These are phyloP conservation scores for Batillaria attramentaria DNA, from an alignment of 1,140 invertebrate species.

Conservation along the genomic window DNA sequence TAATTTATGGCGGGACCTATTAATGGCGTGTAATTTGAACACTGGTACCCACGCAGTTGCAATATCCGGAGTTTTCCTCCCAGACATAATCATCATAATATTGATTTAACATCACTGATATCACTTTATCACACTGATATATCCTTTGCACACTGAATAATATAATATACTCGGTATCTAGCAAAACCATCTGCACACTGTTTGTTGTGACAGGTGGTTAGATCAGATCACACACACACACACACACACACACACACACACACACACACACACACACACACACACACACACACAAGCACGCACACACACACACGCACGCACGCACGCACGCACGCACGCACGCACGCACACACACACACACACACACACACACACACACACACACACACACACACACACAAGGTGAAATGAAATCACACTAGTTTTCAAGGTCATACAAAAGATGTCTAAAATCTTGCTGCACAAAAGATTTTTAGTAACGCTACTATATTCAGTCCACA, in stretches of 20 bases:
- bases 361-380: background rate
- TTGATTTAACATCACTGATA: background rate
- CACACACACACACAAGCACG: slow-evolving; percentile 14
- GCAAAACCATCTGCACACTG: background rate
- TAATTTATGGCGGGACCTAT: too few species aligned
- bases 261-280: background rate
- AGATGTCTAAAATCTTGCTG: too few species aligned
- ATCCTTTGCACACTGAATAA: background rate
- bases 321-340: background rate
- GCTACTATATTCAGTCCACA: too few species aligned
- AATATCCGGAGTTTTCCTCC: background rate
- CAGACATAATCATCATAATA: too few species aligned
- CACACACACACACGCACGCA: slow-evolving; percentile 23
- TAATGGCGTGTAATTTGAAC: too few species aligned
- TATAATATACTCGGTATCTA: background rate
- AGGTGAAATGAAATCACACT: too few species aligned
- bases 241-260: background rate
- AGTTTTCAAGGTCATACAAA: too few species aligned
- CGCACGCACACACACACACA: background rate
- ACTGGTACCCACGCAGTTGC: too few species aligned
- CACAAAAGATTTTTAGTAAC: too few species aligned
- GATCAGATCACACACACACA: background rate
- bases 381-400: background rate
- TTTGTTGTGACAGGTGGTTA: too few species aligned
- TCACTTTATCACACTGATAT: background rate